Percentiles rank a stretch among this genome's conserved stretches.
Conservation (phyloP, 2,113 vertebrate species). For the Chloebia gouldiae region DNA sequence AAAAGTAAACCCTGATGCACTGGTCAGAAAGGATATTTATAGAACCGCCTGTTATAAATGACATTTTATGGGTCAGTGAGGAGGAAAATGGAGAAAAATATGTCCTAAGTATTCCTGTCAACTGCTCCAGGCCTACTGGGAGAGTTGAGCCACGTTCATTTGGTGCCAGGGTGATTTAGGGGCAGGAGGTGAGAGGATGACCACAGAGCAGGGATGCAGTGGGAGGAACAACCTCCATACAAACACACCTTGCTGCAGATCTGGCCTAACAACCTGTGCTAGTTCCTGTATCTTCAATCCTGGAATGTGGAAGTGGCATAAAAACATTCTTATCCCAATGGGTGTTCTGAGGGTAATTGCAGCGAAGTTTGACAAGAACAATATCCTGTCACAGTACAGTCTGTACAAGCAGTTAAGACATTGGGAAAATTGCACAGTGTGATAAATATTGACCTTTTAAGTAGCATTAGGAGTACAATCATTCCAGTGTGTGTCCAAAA, state of each 20-base stretch:
- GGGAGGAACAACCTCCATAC: neutral
- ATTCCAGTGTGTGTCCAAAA: neutral
- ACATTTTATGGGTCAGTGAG: neutral
- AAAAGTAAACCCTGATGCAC: neutral
- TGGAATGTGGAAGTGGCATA: neutral
- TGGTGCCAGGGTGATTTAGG: neutral
- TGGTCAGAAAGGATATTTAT: neutral
- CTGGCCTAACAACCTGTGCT: neutral
- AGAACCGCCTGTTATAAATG: neutral
- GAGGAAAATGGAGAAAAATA: neutral
- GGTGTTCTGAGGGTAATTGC: neutral
- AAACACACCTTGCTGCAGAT: neutral
- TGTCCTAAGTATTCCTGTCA: neutral
- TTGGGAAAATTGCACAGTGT: neutral
- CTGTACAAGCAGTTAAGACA: neutral
- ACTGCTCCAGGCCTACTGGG: neutral
- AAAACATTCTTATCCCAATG: neutral
- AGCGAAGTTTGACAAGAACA: neutral
- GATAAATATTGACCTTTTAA: constrained; percentile 54
- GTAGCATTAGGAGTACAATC: neutral
- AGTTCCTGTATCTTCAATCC: neutral
- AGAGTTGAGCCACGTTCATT: neutral
- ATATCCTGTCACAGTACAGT: neutral
- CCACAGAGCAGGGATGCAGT: neutral
- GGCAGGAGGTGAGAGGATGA: neutral